Conservation (phyloP, 2,113 vertebrate genomes). For the Emydocephalus ijimae region DNA sequence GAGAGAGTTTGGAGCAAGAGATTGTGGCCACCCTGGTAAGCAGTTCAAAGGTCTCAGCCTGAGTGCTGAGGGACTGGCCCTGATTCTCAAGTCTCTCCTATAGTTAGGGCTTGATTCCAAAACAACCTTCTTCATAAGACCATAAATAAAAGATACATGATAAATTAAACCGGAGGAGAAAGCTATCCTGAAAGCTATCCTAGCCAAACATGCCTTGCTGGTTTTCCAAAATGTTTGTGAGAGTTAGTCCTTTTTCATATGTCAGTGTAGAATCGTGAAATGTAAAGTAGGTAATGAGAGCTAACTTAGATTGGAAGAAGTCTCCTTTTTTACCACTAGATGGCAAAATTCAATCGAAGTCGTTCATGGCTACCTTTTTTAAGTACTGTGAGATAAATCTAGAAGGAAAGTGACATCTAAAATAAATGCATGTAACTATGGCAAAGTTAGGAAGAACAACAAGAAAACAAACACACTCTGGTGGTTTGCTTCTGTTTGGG, state of each 20-base stretch:
- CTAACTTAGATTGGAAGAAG: not conserved
- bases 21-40: not conserved
- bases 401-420: not conserved
- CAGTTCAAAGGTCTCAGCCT: not conserved
- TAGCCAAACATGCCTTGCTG: no score
- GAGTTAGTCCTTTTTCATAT: not conserved
- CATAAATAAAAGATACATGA: not conserved
- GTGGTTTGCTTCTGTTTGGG: not conserved
- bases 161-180: not conserved
- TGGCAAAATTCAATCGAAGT: not conserved
- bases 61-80: not conserved
- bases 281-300: not conserved
- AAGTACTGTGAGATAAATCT: not conserved
- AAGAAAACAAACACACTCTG: not conserved
- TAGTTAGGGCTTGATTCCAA: not conserved
- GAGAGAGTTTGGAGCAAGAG: conserved; percentile 26
- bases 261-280: not conserved
- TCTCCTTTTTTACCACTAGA: not conserved
- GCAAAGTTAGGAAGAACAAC: not conserved
- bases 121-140: not conserved
- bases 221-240: not conserved
- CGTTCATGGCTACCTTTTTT: not conserved
- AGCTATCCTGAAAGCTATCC: no score
- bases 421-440: not conserved
- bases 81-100: not conserved